These are phyloP conservation scores for Propsilocerus akamusi DNA, from an alignment of 1,140 invertebrate genomes.

Conservation along the genomic window DNA sequence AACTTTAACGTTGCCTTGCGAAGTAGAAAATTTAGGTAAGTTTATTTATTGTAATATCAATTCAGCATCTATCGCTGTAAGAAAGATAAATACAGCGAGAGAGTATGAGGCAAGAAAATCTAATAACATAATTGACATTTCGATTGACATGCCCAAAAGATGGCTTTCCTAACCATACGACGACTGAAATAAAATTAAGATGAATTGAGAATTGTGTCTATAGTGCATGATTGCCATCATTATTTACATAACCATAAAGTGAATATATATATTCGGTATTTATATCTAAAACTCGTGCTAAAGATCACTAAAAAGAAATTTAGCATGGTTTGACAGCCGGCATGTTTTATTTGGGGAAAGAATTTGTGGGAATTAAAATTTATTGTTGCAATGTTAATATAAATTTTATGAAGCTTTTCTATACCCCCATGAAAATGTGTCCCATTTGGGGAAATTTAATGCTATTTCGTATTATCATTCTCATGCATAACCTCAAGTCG, in stretches of 20 bases:
- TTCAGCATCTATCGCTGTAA: no score
- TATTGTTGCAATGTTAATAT: no score
- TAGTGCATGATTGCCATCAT: background rate
- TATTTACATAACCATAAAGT: background rate
- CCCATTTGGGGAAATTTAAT: slow-evolving; percentile 3
- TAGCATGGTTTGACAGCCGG: background rate
- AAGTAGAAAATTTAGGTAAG: slow-evolving; percentile 59
- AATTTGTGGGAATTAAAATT: no score
- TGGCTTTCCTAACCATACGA: background rate
- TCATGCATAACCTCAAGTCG: background rate
- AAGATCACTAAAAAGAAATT: background rate
- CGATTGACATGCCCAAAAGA: background rate
- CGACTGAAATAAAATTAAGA: background rate
- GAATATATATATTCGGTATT: background rate
- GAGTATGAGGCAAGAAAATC: background rate
- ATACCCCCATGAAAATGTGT: background rate
- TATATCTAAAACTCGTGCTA: no score
- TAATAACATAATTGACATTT: slow-evolving; percentile 2
- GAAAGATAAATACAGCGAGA: background rate
- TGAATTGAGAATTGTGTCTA: background rate
- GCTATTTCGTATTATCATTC: slow-evolving; percentile 1
- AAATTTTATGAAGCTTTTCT: no score
- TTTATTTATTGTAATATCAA: no score
- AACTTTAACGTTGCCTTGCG: slow-evolving; percentile 50
- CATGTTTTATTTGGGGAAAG: no score